Conservation (phyloP, 2,797 vertebrate genomes). For the Selene dorsalis region DNA sequence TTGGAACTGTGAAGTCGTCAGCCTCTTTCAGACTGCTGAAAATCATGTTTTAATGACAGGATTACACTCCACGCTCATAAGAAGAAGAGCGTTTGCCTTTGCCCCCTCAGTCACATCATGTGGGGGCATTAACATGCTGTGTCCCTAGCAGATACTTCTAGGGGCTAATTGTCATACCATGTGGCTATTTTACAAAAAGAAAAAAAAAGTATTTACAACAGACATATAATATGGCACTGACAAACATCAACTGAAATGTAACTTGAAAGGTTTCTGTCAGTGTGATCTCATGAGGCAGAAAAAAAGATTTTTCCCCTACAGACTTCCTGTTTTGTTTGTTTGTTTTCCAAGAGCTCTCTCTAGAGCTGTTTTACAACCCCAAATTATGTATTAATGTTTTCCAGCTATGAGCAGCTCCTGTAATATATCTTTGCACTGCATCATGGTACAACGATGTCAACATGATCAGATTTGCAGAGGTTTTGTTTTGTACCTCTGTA, state of each 20-base stretch:
- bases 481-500: too few species aligned
- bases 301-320: too few species aligned
- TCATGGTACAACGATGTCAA: too few species aligned
- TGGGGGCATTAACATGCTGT: neutral
- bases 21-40: neutral
- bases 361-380: neutral
- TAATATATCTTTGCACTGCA: too few species aligned
- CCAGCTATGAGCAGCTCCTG: too few species aligned
- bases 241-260: neutral
- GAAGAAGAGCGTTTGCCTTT: neutral
- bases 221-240: neutral
- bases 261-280: neutral
- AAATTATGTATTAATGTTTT: neutral
- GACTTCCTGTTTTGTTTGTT: neutral
- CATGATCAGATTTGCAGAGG: too few species aligned
- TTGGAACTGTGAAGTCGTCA: neutral
- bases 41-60: neutral
- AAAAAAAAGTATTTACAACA: neutral
- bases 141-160: too few species aligned
- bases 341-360: neutral
- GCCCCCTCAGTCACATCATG: neutral
- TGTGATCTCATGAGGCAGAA: neutral
- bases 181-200: neutral
- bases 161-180: too few species aligned
- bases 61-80: neutral